Conservation (phyloP, 2,888 invertebrate species). For the Drosophila helvetica region DNA sequence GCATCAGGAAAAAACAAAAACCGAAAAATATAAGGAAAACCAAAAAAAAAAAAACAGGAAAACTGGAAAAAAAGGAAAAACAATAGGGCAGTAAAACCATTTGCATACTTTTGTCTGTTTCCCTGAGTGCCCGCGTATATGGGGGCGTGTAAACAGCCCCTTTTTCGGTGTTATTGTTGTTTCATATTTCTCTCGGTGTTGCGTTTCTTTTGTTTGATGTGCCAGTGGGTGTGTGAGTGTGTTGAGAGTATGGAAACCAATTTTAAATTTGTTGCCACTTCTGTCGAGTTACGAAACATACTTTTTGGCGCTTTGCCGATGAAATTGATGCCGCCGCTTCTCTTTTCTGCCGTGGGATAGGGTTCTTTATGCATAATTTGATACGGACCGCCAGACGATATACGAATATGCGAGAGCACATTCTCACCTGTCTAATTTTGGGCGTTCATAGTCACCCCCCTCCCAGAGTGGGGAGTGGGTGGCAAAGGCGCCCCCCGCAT, state of each 20-base stretch:
- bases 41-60: constrained; percentile 4
- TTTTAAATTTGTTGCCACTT: constrained; percentile 77
- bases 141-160: constrained; percentile 56
- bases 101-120: constrained; percentile 63
- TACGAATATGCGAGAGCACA: constrained; percentile 41
- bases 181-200: constrained; percentile 66
- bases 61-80: constrained; percentile 40
- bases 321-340: constrained; percentile 3
- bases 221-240: constrained; percentile 12
- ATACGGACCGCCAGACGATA: constrained; percentile 62
- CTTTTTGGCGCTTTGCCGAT: constrained; percentile 54
- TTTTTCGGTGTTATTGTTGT: constrained; percentile 49
- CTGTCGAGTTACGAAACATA: constrained; percentile 60
- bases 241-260: constrained; percentile 63
- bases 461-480: constrained; percentile 1
- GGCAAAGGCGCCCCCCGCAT: constrained; percentile 20
- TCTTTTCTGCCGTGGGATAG: constrained; percentile 14
- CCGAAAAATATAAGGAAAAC: constrained; percentile 7
- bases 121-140: constrained; percentile 13
- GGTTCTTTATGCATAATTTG: constrained; percentile 53
- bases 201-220: constrained; percentile 41
- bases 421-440: constrained; percentile 64
- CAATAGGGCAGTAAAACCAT: constrained; percentile 75
- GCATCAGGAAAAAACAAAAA: constrained; percentile 19
- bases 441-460: constrained; percentile 5